phyloP scores from a whole-genome alignment of 2,113 vertebrate genomes.

The Panthera tigris region DNA sequence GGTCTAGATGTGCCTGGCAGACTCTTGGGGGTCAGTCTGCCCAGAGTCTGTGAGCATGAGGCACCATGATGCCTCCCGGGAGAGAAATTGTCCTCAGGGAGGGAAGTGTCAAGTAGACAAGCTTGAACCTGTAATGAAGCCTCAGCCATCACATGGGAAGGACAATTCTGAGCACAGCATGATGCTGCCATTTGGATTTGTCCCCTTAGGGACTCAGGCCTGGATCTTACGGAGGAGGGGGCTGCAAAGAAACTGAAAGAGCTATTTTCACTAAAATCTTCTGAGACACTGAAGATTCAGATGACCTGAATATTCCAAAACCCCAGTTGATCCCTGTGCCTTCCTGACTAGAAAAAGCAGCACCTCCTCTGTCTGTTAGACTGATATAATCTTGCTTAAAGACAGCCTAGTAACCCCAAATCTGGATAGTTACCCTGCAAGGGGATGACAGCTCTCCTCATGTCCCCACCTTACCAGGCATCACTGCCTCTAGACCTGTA shows the following conservation, averaged over 20 bases:
- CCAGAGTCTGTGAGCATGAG: slow-evolving; percentile 21
- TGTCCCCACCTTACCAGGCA: not conserved
- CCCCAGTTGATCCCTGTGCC: too few relatives aligned
- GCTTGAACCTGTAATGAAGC: slow-evolving; percentile 25
- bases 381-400: not conserved
- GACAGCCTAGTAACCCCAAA: not conserved
- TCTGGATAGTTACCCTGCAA: not conserved
- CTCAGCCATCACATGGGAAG: slow-evolving; percentile 20
- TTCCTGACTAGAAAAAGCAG: not conserved
- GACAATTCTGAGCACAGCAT: slow-evolving; percentile 29
- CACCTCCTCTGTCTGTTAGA: not conserved
- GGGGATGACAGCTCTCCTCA: not conserved
- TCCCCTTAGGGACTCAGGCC: slow-evolving; percentile 10
- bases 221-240: not conserved
- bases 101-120: slow-evolving; percentile 33
- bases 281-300: slow-evolving; percentile 40
- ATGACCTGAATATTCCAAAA: slow-evolving; percentile 1
- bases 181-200: slow-evolving; percentile 33
- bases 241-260: slow-evolving; percentile 20
- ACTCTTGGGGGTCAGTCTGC: slow-evolving; percentile 23
- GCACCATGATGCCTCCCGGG: slow-evolving; percentile 29
- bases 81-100: not conserved
- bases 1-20: slow-evolving; percentile 49
- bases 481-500: not conserved
- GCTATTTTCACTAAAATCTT: slow-evolving; percentile 55